Base-by-base conservation (phyloP, 1,140 invertebrate species). In the Ditylenchus dipsaci region DNA sequence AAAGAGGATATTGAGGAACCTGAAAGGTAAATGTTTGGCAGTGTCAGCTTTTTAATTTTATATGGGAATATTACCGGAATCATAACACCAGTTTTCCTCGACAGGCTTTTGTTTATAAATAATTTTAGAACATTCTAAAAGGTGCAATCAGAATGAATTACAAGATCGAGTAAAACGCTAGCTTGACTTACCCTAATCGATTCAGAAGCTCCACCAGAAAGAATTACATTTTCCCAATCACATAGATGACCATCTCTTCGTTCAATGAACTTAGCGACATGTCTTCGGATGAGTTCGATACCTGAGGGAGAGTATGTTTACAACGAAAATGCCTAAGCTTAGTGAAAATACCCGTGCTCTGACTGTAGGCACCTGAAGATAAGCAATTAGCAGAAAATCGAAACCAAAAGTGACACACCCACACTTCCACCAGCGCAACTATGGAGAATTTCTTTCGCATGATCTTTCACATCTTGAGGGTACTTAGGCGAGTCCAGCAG, bases 1-100 rank as follows among this genome's bases (percentile, higher is more conserved):
- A 98, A 0, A 98, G 85, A n/a, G 95, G 95, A 86, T 98, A 99
- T 83, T 97, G 94, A 0, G 95, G 95, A 82, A 97, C 97, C 30
- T 53, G 23, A 17, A 3, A 53, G 3, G 15, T 5, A 53, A 7
- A 53, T 26, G 15, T 8, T 8, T 3, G 3, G 11, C 11, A 38
- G 11, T 5, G 11, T 11, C 33, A 38, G 33, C n/a, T n/a, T 38
- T 38, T 38, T 38, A 38, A 3, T 38, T 38, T 38, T 38, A 53
- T 26, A 17, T 45, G 49, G 15, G 15, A 53, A 53, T 7, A 19
- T 0, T 53, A 53, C 49, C n/a, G 95, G 95, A 73, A 97, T 90
- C 90, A 98, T 90, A 0, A 97, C 88, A 57, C 92, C 91, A 69
- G 88, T 84, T 84, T 84, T 85, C 76, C 89, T 88, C 26, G 88